phyloP scores from a whole-genome alignment of 2,888 invertebrate species.

The Kryphioiulus occultus region DNA sequence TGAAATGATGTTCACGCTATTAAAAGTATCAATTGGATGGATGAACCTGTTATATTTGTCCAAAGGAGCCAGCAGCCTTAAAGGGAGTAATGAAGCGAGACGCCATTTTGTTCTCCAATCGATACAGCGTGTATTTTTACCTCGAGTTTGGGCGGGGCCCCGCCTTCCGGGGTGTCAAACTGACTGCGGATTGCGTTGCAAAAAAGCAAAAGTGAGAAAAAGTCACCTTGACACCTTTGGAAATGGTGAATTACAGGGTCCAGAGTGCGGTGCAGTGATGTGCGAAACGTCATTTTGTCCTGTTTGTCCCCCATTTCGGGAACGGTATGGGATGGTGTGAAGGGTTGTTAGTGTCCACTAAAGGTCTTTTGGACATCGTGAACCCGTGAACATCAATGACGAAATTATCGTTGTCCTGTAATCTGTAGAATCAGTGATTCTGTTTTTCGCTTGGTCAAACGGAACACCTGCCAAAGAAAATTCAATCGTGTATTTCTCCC shows the following conservation, averaged over 20 bases:
- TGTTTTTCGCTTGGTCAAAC: too few species aligned
- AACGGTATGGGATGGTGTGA: not conserved
- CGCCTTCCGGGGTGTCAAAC: not conserved
- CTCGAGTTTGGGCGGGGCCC: not conserved
- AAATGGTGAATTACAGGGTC: not conserved
- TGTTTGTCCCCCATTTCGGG: not conserved
- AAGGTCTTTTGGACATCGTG: too few species aligned
- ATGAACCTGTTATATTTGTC: constrained; percentile 12
- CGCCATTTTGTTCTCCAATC: constrained; percentile 14
- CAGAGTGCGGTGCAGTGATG: not conserved
- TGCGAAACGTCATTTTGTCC: not conserved
- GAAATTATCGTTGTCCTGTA: not conserved
- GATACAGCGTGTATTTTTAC: not conserved
- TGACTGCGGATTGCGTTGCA: not conserved
- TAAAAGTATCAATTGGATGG: constrained; percentile 35
- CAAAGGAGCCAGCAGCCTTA: not conserved
- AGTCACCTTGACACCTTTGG: not conserved
- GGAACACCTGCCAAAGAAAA: too few species aligned
- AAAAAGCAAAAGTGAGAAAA: not conserved
- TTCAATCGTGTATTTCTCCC: not conserved
- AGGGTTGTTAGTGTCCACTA: too few species aligned
- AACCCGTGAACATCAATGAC: too few species aligned
- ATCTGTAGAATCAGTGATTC: too few species aligned
- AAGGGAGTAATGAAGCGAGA: not conserved
- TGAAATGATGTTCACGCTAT: constrained; percentile 35